phyloP scores from a whole-genome alignment of 2,113 vertebrate genomes.

The Mormyrus lacerda region DNA sequence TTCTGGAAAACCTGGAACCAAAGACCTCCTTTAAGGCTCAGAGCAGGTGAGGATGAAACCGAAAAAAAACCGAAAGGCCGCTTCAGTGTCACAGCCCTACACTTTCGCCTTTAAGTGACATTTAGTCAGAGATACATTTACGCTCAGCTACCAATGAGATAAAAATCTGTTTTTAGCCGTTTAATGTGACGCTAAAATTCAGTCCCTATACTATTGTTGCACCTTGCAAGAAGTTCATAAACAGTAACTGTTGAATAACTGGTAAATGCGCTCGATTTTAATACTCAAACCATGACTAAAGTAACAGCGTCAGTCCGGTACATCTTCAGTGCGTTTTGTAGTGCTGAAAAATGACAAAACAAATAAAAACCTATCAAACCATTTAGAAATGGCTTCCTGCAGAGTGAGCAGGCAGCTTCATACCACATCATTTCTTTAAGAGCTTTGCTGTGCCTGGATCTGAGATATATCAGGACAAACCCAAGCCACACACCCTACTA shows the following conservation, averaged over 20 bases:
- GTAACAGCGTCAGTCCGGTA: slow-evolving; percentile 40
- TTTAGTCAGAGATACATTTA: background rate
- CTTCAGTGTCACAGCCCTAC: background rate
- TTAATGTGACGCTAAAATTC: background rate
- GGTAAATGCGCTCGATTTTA: background rate
- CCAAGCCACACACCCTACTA: slow-evolving; percentile 32
- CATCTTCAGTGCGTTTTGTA: slow-evolving; percentile 37
- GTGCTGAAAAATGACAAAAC: slow-evolving; percentile 34
- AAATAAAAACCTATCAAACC: slow-evolving; percentile 22
- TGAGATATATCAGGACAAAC: slow-evolving; percentile 39
- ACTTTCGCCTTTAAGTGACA: background rate
- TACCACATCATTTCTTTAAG: slow-evolving; percentile 24
- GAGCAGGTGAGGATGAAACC: background rate
- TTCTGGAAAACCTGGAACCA: slow-evolving; percentile 83
- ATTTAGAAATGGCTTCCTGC: slow-evolving; percentile 31
- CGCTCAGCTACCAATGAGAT: background rate
- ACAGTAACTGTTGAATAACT: background rate
- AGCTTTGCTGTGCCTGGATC: slow-evolving; percentile 49
- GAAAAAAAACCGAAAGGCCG: background rate
- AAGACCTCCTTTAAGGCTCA: slow-evolving; percentile 13
- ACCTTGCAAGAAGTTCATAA: background rate
- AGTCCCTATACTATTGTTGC: background rate
- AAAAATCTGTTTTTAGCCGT: background rate
- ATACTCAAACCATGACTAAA: background rate
- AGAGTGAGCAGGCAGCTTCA: slow-evolving; percentile 28